A percentile compares a stretch with the other conserved stretches of the same genome.
These are phyloP conservation scores for Acanthoscelides obtectus DNA, from an alignment of 2,888 invertebrate genomes.

Conservation along the genomic window DNA sequence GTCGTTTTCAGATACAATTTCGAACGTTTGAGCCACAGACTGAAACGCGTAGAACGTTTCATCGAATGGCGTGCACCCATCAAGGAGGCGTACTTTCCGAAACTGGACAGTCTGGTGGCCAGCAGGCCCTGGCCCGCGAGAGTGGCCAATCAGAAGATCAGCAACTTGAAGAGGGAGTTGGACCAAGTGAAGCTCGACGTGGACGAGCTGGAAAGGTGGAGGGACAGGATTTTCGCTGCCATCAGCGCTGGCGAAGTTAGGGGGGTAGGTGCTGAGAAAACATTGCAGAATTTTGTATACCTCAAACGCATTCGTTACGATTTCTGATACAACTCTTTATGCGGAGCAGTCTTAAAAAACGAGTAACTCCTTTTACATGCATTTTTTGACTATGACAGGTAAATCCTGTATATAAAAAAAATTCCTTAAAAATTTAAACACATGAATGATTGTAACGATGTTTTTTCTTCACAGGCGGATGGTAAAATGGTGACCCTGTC, in stretches of 20 bases:
- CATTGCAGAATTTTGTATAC: no score
- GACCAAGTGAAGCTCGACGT: conserved; percentile 66
- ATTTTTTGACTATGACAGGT: no score
- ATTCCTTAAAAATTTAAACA: neutral
- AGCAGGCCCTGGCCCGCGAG: conserved; percentile 73
- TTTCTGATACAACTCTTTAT: no score
- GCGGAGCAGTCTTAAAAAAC: no score
- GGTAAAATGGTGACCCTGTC: conserved; percentile 56
- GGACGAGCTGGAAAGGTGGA: conserved; percentile 70
- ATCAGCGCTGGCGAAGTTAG: conserved; percentile 60
- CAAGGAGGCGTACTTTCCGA: conserved; percentile 77
- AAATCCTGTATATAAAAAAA: no score
- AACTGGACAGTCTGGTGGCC: conserved; percentile 72
- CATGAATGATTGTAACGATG: conserved; percentile 23
- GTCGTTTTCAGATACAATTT: conserved; percentile 55
- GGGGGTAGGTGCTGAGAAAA: conserved; percentile 52
- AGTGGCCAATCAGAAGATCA: conserved; percentile 52
- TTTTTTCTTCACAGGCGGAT: conserved; percentile 50
- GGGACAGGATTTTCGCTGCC: conserved; percentile 66
- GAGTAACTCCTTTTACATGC: no score
- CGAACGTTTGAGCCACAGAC: conserved; percentile 69
- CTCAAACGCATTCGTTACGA: no score
- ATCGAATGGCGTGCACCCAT: conserved; percentile 67
- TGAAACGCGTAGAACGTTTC: conserved; percentile 59
- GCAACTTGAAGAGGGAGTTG: conserved; percentile 62